phyloP scores from a whole-genome alignment of 2,113 vertebrate genomes.

The Ifrita kowaldi region DNA sequence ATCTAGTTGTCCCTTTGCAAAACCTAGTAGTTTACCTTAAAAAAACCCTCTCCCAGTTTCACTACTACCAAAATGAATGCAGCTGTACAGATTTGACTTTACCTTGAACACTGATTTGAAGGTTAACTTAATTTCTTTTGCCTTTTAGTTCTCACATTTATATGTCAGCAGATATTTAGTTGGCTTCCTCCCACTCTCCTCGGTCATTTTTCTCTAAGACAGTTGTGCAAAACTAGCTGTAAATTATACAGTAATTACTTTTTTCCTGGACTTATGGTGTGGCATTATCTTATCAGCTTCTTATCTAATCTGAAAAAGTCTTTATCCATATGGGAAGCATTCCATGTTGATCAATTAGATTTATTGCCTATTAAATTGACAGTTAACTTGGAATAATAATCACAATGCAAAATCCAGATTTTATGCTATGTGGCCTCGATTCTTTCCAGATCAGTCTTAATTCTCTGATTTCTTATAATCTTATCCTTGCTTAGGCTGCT shows the following conservation, averaged over 20 bases:
- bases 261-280: neutral
- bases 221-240: neutral
- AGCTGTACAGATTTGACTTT: neutral
- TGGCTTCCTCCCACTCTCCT: neutral
- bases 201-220: constrained; percentile 1
- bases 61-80: neutral
- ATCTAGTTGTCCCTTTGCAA: neutral
- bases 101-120: neutral
- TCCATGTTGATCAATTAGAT: neutral
- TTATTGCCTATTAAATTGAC: neutral
- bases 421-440: neutral
- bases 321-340: constrained; percentile 4
- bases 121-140: constrained; percentile 15
- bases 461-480: neutral
- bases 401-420: neutral
- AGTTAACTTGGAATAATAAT: neutral
- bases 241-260: neutral
- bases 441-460: neutral
- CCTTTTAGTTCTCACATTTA: constrained; percentile 26
- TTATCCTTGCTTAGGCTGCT: neutral
- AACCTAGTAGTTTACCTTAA: neutral
- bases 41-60: neutral
- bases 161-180: constrained; percentile 27
- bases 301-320: constrained; percentile 9
- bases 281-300: constrained; percentile 7